These are phyloP conservation scores for Elymnias hypermnestra DNA, from an alignment of 1,140 invertebrate species.

Conservation along the genomic window DNA sequence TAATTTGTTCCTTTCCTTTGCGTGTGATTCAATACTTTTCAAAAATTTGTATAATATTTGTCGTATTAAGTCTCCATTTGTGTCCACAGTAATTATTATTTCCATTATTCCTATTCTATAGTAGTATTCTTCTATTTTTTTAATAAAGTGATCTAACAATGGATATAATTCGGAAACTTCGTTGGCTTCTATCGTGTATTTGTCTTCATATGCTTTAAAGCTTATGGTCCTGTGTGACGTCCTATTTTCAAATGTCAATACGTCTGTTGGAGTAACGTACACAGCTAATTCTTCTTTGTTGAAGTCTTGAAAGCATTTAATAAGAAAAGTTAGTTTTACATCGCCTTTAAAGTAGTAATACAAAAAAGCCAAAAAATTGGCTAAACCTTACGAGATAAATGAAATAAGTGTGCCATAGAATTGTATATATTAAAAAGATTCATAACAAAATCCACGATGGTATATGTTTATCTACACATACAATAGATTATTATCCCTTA, in stretches of 20 bases:
- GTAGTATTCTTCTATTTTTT: constrained; percentile 36
- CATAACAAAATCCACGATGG: too few relatives aligned
- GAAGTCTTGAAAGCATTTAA: constrained; percentile 48
- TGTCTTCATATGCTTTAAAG: constrained; percentile 27
- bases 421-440: too few relatives aligned
- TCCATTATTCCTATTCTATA: constrained; percentile 29
- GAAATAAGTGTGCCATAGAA: too few relatives aligned
- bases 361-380: too few relatives aligned
- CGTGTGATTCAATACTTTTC: constrained; percentile 54
- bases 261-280: constrained; percentile 17
- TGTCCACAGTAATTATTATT: constrained; percentile 30
- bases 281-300: constrained; percentile 38
- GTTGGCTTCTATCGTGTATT: constrained; percentile 43
- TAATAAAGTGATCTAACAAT: constrained; percentile 40
- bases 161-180: constrained; percentile 44
- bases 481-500: too few relatives aligned
- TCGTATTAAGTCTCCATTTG: constrained; percentile 37
- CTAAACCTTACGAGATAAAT: too few relatives aligned
- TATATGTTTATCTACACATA: too few relatives aligned
- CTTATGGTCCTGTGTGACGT: constrained; percentile 42
- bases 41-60: constrained; percentile 48
- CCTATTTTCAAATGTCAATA: constrained; percentile 39
- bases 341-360: too few relatives aligned
- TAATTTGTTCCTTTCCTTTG: constrained; percentile 49
- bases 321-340: too few relatives aligned